A percentile compares a stretch with the other conserved stretches of the same genome.
These are phyloP conservation scores for Chiroxiphia lanceolata DNA, from an alignment of 2,797 vertebrate genomes.

Conservation along the genomic window DNA sequence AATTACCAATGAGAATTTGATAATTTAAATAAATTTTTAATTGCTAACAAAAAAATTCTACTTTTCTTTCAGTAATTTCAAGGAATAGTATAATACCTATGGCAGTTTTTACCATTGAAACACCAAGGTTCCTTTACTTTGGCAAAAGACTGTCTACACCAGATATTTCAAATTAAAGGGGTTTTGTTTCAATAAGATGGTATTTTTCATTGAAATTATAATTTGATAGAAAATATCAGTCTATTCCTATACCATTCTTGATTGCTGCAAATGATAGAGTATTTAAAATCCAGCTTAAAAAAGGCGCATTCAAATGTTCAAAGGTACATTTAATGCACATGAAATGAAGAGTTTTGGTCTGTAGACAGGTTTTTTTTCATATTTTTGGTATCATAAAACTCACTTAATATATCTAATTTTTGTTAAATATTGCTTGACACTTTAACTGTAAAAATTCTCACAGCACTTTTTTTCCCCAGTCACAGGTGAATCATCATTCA, in stretches of 20 bases:
- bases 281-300: neutral
- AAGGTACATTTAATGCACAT: neutral
- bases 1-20: neutral
- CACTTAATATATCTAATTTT: neutral
- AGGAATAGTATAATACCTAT: neutral
- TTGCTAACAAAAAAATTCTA: neutral
- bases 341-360: neutral
- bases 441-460: slow-evolving; percentile 2
- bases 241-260: neutral
- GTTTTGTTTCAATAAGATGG: neutral
- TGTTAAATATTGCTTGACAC: neutral
- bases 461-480: neutral
- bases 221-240: neutral
- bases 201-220: neutral
- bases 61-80: neutral
- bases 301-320: neutral
- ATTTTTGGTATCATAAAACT: neutral
- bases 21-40: neutral
- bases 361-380: neutral
- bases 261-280: neutral
- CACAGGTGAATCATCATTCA: slow-evolving; percentile 84
- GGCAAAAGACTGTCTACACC: neutral
- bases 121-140: neutral
- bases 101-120: neutral
- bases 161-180: neutral